A percentile compares a stretch with the other conserved stretches of the same genome.
These are phyloP conservation scores for Trichoplusia ni DNA, from an alignment of 1,140 invertebrate species.

Conservation along the genomic window DNA sequence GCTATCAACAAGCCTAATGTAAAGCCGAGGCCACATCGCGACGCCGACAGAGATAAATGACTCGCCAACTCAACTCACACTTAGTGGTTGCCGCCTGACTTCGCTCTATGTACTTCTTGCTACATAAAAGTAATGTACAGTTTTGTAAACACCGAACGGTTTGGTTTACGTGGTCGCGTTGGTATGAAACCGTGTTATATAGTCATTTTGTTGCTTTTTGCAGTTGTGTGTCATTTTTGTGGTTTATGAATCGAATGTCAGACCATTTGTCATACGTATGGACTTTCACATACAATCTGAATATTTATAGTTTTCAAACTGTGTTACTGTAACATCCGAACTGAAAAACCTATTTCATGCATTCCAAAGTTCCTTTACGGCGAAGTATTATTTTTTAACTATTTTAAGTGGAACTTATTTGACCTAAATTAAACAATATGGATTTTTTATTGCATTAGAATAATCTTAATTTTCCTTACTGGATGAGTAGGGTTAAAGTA, in stretches of 20 bases:
- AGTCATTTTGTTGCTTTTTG: neutral
- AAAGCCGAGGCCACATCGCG: constrained; percentile 52
- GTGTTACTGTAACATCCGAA: neutral
- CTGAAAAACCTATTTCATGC: too few species aligned
- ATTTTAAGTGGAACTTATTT: too few species aligned
- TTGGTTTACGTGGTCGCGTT: neutral
- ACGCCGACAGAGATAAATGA: constrained; percentile 61
- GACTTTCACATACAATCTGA: neutral
- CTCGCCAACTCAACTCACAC: constrained; percentile 34
- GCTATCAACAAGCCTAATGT: constrained; percentile 60
- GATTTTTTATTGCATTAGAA: too few species aligned
- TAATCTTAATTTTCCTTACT: too few species aligned
- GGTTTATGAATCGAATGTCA: constrained; percentile 6
- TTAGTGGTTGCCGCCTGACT: constrained; percentile 22
- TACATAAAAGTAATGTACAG: constrained; percentile 13
- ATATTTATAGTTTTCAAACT: neutral
- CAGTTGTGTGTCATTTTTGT: neutral
- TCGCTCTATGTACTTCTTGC: constrained; percentile 11
- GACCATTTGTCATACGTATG: neutral
- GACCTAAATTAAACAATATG: too few species aligned
- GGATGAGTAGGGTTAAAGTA: too few species aligned
- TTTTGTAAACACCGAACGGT: constrained; percentile 6
- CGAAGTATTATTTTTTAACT: too few species aligned
- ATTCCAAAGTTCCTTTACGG: too few species aligned
- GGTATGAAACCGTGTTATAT: neutral